phyloP scores from a whole-genome alignment of 1,140 invertebrate species.

The Telenomus remus region DNA sequence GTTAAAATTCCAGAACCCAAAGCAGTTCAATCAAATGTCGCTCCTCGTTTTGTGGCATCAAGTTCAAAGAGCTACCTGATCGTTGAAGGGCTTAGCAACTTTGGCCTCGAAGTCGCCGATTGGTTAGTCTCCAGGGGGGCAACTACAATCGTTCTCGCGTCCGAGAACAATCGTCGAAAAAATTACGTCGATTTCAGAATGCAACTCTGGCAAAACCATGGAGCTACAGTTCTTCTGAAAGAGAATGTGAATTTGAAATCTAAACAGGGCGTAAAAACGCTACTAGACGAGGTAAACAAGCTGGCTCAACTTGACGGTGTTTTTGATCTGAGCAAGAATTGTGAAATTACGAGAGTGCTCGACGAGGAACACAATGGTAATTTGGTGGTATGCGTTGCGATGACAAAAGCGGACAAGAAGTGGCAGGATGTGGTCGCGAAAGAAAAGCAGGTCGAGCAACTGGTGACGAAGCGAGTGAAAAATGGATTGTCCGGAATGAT shows the following conservation, averaged over 20 bases:
- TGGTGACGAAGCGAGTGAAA: constrained; percentile 25
- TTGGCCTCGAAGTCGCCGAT: constrained; percentile 92
- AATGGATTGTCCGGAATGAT: constrained; percentile 21
- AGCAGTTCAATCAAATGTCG: constrained; percentile 5
- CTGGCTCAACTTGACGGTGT: constrained; percentile 42
- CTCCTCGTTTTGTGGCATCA: constrained; percentile 53
- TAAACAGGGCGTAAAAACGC: constrained; percentile 42
- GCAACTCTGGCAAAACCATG: constrained; percentile 43
- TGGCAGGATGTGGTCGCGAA: constrained; percentile 17
- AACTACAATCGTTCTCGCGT: constrained; percentile 86
- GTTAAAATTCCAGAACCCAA: constrained; percentile 37
- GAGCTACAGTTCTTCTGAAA: constrained; percentile 19
- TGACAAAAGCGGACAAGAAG: constrained; percentile 3
- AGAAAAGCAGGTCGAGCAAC: constrained; percentile 27
- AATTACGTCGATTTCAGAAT: constrained; percentile 72
- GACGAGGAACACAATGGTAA: constrained; percentile 30
- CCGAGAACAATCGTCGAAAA: constrained; percentile 78
- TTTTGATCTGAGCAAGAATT: constrained; percentile 38
- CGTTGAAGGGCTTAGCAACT: constrained; percentile 89
- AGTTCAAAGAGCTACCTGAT: constrained; percentile 74
- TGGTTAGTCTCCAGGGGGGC: constrained; percentile 90
- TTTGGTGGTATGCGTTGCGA: constrained; percentile 41
- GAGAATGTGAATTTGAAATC: constrained; percentile 62
- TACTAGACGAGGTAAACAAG: constrained; percentile 37
- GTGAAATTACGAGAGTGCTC: constrained; percentile 24